A percentile compares a stretch with the other conserved stretches of the same genome.
These are phyloP conservation scores for Nannospalax galili DNA, from an alignment of 2,113 vertebrate species.

Conservation along the genomic window DNA sequence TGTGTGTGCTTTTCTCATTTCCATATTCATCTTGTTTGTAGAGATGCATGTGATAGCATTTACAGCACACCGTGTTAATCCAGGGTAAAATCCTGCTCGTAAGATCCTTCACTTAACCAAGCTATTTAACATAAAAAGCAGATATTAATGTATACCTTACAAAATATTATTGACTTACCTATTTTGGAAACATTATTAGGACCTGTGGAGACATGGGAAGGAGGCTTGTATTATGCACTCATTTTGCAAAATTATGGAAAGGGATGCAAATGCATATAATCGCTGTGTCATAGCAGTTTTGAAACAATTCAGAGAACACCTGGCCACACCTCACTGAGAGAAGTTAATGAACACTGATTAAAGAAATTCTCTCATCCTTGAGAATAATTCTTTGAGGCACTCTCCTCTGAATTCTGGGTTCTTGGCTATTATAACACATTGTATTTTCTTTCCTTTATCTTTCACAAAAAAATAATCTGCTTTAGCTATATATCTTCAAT, in stretches of 20 bases:
- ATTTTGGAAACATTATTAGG: neutral
- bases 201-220: accelerated
- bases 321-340: neutral
- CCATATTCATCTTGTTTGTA: neutral
- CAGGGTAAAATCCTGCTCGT: neutral
- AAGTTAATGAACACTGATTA: neutral
- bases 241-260: neutral
- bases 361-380: neutral
- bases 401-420: neutral
- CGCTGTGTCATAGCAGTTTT: neutral
- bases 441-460: too few species aligned
- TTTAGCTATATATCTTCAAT: neutral
- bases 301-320: accelerated
- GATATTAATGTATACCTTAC: neutral
- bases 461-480: neutral
- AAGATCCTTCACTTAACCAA: neutral
- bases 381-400: neutral
- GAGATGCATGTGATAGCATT: neutral
- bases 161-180: neutral
- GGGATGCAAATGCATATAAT: neutral
- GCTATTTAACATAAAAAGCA: neutral
- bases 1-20: neutral
- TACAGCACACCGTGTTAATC: accelerated
- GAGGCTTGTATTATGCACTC: accelerated
- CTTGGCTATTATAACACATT: neutral